Evolutionary conservation across 1,140 invertebrate genomes (phyloP), one percentile per base, ranked within the genome.

Genomic region (Caenorhabditis brenneri): DNA sequence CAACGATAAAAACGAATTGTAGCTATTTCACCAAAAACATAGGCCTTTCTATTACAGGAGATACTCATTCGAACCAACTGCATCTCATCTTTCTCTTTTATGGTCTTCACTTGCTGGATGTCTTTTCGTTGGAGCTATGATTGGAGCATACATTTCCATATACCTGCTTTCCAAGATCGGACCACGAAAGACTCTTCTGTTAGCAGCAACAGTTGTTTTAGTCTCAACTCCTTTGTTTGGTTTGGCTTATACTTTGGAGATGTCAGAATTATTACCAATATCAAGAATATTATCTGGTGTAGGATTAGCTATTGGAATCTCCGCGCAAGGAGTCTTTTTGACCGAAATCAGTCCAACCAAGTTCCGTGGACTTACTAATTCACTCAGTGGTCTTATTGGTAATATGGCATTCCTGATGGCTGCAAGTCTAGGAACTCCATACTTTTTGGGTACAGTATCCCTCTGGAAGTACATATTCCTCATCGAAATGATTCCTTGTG

Each of bases 391-490:
- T 6, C 53, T 86, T 27, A 83, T 79, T 7, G 87, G 79, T 31
- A 86, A 86, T 22, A 81, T 85, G 42, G 85, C 86, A 19, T 86
- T 85, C 69, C 49, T 86, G 3, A 29, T 79, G 12, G 85, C 83
- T 1, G 69, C 83, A 0, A 27, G 60, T 24, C 36, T 86, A 12
- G 85, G 85, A 22, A 51, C 87, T 19, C 83, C 85, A 3, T 81
- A 48, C 29, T 19, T 86, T 24, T 58, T 86, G 16, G 85, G 85
- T n/a, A 49, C 58, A n/a, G 42, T 36, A 24, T 33, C 84, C 49
- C 42, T 29, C 0, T 86, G 85, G 85, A 80, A 81, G 16, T 78
- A 78, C n/a, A 79, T 80, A 5, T 86, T 78, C 29, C 33, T 79
- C 9, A 53, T 86, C 10, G 84, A 80, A 46, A 80, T 31, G 0